Percentiles rank a stretch among this genome's conserved stretches.
Evolutionary conservation across 2,113 vertebrate species (phyloP).

Genomic region (Anhinga anhinga): DNA sequence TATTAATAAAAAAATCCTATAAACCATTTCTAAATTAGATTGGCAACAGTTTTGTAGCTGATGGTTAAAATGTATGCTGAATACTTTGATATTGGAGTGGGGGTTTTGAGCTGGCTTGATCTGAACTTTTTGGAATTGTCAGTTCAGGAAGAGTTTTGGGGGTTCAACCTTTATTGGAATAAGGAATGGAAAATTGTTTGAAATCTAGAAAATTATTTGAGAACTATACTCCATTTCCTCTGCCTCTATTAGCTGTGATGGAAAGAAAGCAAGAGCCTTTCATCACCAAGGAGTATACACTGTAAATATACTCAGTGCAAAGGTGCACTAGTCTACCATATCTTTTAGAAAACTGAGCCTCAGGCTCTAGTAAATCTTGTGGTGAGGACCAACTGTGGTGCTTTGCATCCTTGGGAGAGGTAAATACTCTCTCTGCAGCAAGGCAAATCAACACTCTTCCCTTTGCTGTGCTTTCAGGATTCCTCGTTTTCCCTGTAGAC

Average conservation of each 20-base stretch:
- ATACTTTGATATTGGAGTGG: neutral
- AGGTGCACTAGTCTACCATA: neutral
- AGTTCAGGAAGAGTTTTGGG: neutral
- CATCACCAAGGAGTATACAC: neutral
- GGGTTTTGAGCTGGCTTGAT: neutral
- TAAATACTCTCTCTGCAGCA: neutral
- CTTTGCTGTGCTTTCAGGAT: neutral
- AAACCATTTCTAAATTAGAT: neutral
- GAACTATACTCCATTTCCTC: neutral
- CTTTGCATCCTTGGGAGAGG: neutral
- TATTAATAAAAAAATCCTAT: neutral
- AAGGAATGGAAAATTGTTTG: neutral
- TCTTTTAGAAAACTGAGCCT: neutral
- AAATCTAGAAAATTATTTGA: neutral
- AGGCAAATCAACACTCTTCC: neutral
- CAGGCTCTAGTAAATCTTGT: neutral
- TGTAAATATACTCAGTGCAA: neutral
- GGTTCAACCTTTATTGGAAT: neutral
- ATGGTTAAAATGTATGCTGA: neutral
- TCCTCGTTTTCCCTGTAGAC: neutral
- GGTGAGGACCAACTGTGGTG: neutral
- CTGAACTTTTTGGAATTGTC: neutral
- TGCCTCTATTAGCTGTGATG: neutral
- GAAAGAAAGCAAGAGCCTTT: neutral
- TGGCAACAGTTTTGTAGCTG: neutral